These are phyloP conservation scores for Yponomeuta plumbellus DNA, from an alignment of 2,888 invertebrate genomes.

Conservation along the genomic window DNA sequence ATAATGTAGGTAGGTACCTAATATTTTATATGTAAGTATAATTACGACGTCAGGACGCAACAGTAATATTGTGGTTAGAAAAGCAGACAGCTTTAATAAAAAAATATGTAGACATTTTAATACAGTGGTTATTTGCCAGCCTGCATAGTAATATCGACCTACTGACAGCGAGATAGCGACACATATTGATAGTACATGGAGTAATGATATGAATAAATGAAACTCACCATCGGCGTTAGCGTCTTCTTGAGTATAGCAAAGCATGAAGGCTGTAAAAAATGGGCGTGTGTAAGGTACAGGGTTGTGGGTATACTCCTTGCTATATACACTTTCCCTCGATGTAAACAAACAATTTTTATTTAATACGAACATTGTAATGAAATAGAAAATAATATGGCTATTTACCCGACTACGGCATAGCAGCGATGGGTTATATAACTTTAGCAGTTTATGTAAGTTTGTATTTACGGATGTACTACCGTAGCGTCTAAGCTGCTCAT, in stretches of 20 bases:
- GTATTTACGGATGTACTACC: too few species aligned
- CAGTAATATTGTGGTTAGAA: conserved; percentile 45
- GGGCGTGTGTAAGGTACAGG: conserved; percentile 24
- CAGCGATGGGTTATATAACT: too few species aligned
- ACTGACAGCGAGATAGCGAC: conserved; percentile 16
- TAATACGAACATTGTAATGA: too few species aligned
- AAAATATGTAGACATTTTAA: conserved; percentile 35
- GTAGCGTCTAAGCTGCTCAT: too few species aligned
- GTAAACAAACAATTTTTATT: too few species aligned
- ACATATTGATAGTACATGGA: background rate
- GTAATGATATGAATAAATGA: conserved; percentile 8
- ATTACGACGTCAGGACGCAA: conserved; percentile 3
- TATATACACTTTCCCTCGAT: too few species aligned
- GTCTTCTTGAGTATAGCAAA: conserved; percentile 95
- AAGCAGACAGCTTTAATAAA: conserved; percentile 59
- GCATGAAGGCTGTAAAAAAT: conserved; percentile 94
- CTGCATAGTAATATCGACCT: conserved; percentile 35
- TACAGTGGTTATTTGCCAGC: conserved; percentile 60
- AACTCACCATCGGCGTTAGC: conserved; percentile 91
- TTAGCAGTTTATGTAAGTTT: too few species aligned
- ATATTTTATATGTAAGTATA: conserved; percentile 1
- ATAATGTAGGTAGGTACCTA: background rate
- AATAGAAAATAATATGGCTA: too few species aligned
- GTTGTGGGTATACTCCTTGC: background rate
- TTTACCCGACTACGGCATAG: too few species aligned